Base-by-base conservation (phyloP, 1,140 invertebrate species). In the Aphidius ervi region DNA sequence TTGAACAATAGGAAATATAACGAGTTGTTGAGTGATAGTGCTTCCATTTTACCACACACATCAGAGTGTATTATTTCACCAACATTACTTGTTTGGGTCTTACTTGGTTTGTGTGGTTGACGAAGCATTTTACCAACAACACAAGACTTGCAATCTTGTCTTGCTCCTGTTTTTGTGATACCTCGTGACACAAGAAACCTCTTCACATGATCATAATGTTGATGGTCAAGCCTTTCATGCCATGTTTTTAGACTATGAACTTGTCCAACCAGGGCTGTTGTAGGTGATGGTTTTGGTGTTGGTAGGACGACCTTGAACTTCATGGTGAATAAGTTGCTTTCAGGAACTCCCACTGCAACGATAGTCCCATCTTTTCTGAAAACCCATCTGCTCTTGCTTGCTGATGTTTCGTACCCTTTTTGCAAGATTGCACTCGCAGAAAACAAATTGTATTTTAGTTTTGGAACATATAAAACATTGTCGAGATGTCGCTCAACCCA, bases 211-310 rank as follows among this genome's bases (percentile, higher is more conserved):
- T 57, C 37, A 8, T 70, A 63, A 63, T 76, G 76, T 61, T 78
- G 72, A 65, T 80, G 75, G 1, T 67, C 71, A 23, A 80, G 52
- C 53, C 62, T 69, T 67, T 74, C 58, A 59, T 78, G 74, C 74
- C 76, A 78, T 52, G 67, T 59, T 41, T 70, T 58, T 43, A 77
- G 53, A 46, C 16, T 0, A 16, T 16, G 16, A 16, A 16, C 16
- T 16, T 16, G 16, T 16, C 16, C 16, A 16, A 16, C 16, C 16
- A 16, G 16, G 1, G 16, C 16, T 16, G 16, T 16, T 16, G 16
- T 16, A 16, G 16, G 16, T 16, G 16, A 16, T 16, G 16, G 16
- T 16, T 16, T 16, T 16, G 16, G 1, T 16, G 16, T 16, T 16
- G 16, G 16, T 16, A 1, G 16, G 16, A 16, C 16, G 16, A 61